phyloP scores from a whole-genome alignment of 1,140 invertebrate genomes.

The Drosophila melanogaster region Release_6_plus_ISO1_MT NT_033779.5:15044001-15044500 shows the following conservation, averaged over 20 bases:
- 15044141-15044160: conserved; percentile 37
- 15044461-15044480: conserved; percentile 31
- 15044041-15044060: conserved; percentile 71
- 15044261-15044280: conserved; percentile 81
- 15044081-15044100: conserved; percentile 81
- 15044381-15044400: conserved; percentile 76
- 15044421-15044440: conserved; percentile 56
- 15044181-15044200: conserved; percentile 26
- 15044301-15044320: conserved; percentile 30
- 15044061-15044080: conserved; percentile 79
- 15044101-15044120: conserved; percentile 73
- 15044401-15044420: conserved; percentile 53
- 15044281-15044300: conserved; percentile 62
- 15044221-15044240: conserved; percentile 69
- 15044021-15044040: conserved; percentile 61
- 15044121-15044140: conserved; percentile 38
- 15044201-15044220: conserved; percentile 66
- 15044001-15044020: conserved; percentile 70
- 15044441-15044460: conserved; percentile 26
- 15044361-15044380: conserved; percentile 74
- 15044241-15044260: conserved; percentile 54
- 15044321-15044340: conserved; percentile 72
- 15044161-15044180: conserved; percentile 59
- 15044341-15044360: conserved; percentile 73
- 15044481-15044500: conserved; percentile 3